Evolutionary conservation across 2,113 vertebrate species (phyloP), one percentile per base, ranked within the genome.

Genomic region (Carassius gibelio): DNA sequence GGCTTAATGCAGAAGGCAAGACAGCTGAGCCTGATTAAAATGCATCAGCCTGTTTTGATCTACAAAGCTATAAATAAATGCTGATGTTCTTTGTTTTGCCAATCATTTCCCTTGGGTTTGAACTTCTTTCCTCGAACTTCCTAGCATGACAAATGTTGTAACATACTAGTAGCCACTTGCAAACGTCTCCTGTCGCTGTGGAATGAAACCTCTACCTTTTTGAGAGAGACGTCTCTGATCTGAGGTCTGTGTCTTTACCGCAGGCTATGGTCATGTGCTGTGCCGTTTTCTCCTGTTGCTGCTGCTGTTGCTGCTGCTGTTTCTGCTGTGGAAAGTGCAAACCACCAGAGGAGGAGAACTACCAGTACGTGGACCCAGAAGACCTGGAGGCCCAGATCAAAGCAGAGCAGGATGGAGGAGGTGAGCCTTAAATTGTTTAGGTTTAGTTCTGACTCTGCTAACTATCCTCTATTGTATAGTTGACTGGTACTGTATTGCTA

Each of bases 291-390:
- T 96, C 96, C 68, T 96, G 97, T 83, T 99, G 97, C 87, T 99
- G 96, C 36, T 99, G 95, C 17, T 98, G 97, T 88, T 98, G 96
- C 81, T 99, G 96, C 91, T 98, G 97, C 79, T 97, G 93, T 82
- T 97, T 96, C 89, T 99, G 98, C 92, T 99, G 97, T 0, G 97
- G 97, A 48, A 90, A 90, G 0, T 97, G 96, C 79, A 95, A 92
- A 85, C 96, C 95, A 0, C 95, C 96, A 0, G 91, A 96, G 10
- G 97, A 98, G 0, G 91, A 90, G 0, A 91, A 90, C 90, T 96
- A 94, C 90, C 96, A 97, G 90, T 94, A 95, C 0, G 94, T 96
- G 0, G 94, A 95, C 88, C 95, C 95, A 0, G 95, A 96, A 66
- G 96, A 95, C 90, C 89, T 96, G 91, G 95, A 95, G 88, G 96